phyloP scores from a whole-genome alignment of 1,140 invertebrate species.

The Heliconius hermathena region DNA sequence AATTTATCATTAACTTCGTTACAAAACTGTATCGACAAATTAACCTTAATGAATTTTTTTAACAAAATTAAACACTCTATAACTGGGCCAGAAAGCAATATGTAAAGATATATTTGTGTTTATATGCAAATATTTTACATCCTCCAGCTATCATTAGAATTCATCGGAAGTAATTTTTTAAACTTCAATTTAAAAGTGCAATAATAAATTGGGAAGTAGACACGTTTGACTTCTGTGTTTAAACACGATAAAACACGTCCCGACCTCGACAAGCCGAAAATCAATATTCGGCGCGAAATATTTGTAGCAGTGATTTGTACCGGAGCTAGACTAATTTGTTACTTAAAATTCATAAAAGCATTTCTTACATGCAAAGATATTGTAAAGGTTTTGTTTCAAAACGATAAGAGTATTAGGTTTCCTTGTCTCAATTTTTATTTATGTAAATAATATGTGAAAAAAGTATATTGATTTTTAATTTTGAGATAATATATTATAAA shows the following conservation, averaged over 20 bases:
- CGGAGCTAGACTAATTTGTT: not conserved
- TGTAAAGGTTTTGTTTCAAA: not conserved
- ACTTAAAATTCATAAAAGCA: not conserved
- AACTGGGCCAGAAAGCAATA: too few species aligned
- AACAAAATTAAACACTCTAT: too few species aligned
- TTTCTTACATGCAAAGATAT: not conserved
- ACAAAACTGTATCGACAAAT: too few species aligned
- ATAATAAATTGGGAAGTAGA: constrained; percentile 4
- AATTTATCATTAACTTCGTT: too few species aligned
- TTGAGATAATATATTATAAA: too few species aligned
- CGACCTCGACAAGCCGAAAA: constrained; percentile 30
- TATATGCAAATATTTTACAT: not conserved
- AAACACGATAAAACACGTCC: constrained; percentile 28
- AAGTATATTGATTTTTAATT: too few species aligned
- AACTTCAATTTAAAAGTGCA: not conserved
- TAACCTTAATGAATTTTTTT: too few species aligned
- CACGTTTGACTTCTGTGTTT: constrained; percentile 15
- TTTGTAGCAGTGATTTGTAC: constrained; percentile 20
- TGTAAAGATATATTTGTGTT: not conserved
- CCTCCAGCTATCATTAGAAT: not conserved
- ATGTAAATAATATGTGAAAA: too few species aligned
- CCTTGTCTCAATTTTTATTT: too few species aligned
- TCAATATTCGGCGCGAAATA: constrained; percentile 33
- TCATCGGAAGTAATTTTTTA: not conserved
- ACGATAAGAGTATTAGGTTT: too few species aligned